These are phyloP conservation scores for Drosophila ironensis DNA, from an alignment of 1,140 invertebrate species.

Conservation along the genomic window DNA sequence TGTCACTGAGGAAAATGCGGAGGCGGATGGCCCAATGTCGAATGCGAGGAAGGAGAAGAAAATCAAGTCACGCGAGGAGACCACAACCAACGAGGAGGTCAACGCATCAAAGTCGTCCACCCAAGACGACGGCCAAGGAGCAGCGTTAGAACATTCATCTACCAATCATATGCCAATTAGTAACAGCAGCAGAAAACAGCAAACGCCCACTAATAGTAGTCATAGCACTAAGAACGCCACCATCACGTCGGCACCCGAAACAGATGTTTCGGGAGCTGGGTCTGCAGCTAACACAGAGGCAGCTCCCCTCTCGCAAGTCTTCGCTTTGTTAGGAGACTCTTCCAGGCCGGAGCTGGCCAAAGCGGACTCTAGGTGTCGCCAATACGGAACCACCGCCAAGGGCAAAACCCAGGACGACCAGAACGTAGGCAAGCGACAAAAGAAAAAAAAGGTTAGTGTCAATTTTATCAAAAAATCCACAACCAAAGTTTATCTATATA, in stretches of 20 bases:
- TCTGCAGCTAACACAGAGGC: not conserved
- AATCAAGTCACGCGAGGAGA: no score
- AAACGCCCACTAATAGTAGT: constrained; percentile 16
- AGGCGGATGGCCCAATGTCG: constrained; percentile 2
- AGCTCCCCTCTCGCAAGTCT: constrained; percentile 14
- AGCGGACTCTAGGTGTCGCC: constrained; percentile 8
- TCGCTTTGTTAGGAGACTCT: constrained; percentile 4
- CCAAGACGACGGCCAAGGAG: not conserved
- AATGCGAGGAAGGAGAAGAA: no score
- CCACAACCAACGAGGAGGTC: not conserved
- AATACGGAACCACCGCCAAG: constrained; percentile 54
- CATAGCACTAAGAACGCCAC: constrained; percentile 3
- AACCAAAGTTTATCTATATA: no score
- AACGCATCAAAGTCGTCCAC: not conserved
- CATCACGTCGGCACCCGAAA: not conserved
- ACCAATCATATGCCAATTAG: constrained; percentile 5
- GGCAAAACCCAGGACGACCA: constrained; percentile 72
- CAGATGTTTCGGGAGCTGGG: not conserved
- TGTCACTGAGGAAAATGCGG: constrained; percentile 9
- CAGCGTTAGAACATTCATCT: not conserved
- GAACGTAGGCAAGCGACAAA: constrained; percentile 70
- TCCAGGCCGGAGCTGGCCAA: constrained; percentile 12
- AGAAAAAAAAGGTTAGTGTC: constrained; percentile 71
- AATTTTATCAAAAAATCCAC: not conserved
- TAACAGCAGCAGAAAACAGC: not conserved